Percentiles rank a stretch among this genome's conserved stretches.
phyloP scores from a whole-genome alignment of 1,140 invertebrate species.

The Elysia chlorotica region DNA sequence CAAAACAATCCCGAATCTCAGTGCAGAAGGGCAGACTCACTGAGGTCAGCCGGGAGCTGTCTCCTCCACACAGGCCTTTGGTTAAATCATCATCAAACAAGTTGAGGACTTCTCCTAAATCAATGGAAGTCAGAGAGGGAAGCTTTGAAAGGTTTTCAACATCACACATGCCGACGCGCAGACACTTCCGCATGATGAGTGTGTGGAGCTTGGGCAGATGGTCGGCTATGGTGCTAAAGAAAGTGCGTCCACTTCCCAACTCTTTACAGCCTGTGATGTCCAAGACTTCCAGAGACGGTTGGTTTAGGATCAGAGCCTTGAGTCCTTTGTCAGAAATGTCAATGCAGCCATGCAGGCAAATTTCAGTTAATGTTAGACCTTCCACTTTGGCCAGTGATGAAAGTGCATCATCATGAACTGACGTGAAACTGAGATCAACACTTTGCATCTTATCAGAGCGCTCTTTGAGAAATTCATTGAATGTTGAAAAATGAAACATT shows the following conservation, averaged over 20 bases:
- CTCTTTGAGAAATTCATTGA: conserved; percentile 12
- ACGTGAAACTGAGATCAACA: conserved; percentile 11
- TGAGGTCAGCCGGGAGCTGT: neutral
- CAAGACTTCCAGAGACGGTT: conserved; percentile 3
- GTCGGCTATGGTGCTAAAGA: neutral
- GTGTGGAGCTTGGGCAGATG: conserved; percentile 13
- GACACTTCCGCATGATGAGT: conserved; percentile 12
- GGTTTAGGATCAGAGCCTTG: neutral
- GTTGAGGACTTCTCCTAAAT: conserved; percentile 13
- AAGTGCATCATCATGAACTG: conserved; percentile 5
- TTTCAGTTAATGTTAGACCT: neutral
- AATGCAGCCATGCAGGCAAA: neutral
- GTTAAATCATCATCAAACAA: conserved; percentile 10
- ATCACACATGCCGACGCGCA: conserved; percentile 9
- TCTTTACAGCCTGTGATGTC: conserved; percentile 15
- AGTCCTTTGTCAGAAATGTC: conserved; percentile 15
- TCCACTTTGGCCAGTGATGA: neutral
- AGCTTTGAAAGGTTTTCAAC: neutral
- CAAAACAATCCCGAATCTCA: conserved; percentile 8
- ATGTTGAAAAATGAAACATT: conserved; percentile 12
- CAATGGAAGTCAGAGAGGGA: conserved; percentile 1
- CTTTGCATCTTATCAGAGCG: neutral
- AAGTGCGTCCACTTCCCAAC: conserved; percentile 6
- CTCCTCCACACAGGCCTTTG: conserved; percentile 7
- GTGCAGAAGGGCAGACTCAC: conserved; percentile 11